Evolutionary conservation across 37 sponge, comb jelly and placozoan genomes (phyloP), one percentile per base, ranked within the genome.

Genomic region (Chondrilla cf. caribensis): DNA sequence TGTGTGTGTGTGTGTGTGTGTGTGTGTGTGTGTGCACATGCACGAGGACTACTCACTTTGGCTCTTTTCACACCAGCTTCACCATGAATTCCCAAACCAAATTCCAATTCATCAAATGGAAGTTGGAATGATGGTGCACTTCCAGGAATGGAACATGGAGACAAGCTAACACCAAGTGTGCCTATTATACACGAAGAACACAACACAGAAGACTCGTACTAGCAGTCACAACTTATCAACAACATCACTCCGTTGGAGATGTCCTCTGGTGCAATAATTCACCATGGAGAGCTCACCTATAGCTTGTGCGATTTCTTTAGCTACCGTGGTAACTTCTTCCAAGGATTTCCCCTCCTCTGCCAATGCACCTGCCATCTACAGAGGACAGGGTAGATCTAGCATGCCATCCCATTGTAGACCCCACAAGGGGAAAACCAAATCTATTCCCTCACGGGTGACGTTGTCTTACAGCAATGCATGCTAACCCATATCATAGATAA

Each of bases 41-140:
- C 18, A 21, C 15, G 41, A 31, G 41, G 47, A 38, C 15, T 9
- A 75, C 40, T 1, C 33, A 87, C 93, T 66, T 90, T 88, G 22
- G 83, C 82, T 38, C 95, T 76, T 28, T 92, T 62, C 3, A 85
- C 87, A 5, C 98, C 98, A 81, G 98, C 92, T 75, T 97, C 98
- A n/a, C 98, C 95, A 60, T 97, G 98, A 42, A 97, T 97, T 31
- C 98, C 97, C 18, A 97, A 81, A 5, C 98, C 98, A 24, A 97
- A 75, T 79, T 97, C 98, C 87, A 97, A 92, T 54, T 91, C 93
- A 78, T 89, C 86, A 36, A 79, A 82, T 57, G 58, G 86, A 57
- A 97, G 89, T 1, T 60, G 55, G 76, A 97, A 97, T 35, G 91
- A 87, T 29, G 93, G 92, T 54, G 70, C 70, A 38, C 40, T 83